Evolutionary conservation across 2,113 vertebrate species (phyloP).

Genomic region (Leiothrix lutea): DNA sequence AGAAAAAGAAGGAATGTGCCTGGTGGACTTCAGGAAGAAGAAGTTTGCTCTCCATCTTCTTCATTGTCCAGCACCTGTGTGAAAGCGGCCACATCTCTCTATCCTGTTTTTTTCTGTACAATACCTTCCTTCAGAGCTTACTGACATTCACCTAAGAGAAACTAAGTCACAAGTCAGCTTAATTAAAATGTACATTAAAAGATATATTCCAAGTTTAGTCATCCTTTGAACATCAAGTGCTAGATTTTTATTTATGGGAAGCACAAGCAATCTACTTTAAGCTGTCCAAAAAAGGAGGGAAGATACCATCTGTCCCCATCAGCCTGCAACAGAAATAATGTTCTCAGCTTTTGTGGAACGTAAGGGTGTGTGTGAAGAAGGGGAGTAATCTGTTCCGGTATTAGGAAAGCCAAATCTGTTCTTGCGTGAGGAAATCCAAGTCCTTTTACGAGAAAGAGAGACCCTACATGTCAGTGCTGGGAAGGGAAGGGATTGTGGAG

Average conservation of each 20-base stretch:
- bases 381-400: background rate
- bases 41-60: background rate
- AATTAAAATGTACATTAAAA: background rate
- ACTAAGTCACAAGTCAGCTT: background rate
- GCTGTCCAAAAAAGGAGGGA: conserved; percentile 23
- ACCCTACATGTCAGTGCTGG: background rate
- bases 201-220: background rate
- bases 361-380: background rate
- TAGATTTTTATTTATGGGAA: background rate
- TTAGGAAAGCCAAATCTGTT: conserved; percentile 23
- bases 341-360: background rate
- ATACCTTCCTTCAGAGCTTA: background rate
- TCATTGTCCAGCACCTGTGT: background rate
- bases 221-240: background rate
- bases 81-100: background rate
- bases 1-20: background rate
- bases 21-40: background rate
- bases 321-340: conserved; percentile 7
- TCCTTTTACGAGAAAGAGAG: background rate
- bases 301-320: conserved; percentile 6
- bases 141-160: background rate
- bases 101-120: rapidly evolving
- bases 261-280: background rate
- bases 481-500: background rate
- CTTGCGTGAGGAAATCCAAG: background rate